Evolutionary conservation across 1,140 invertebrate species (phyloP), one percentile per base, ranked within the genome.

Genomic region (Ganaspis sp.): DNA sequence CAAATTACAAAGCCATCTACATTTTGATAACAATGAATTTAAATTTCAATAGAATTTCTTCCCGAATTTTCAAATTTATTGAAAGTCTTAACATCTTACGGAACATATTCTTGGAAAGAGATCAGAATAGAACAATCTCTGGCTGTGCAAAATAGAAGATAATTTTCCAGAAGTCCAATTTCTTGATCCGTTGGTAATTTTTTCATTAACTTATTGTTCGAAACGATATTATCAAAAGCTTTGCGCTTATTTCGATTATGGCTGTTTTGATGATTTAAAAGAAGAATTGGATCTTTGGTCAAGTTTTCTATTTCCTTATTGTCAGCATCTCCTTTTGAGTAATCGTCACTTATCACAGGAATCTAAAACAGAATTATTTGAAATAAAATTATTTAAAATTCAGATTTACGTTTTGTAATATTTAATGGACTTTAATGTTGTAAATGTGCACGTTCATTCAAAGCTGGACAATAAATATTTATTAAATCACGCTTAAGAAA

Each of bases 51-150:
- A n/a, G n/a, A n/a, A n/a, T n/a, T n/a, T n/a, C n/a, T n/a, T n/a
- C n/a, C n/a, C n/a, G n/a, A n/a, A n/a, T n/a, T n/a, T n/a, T n/a
- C n/a, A n/a, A n/a, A n/a, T n/a, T n/a, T n/a, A n/a, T n/a, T n/a
- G n/a, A n/a, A n/a, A n/a, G n/a, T n/a, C n/a, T n/a, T n/a, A n/a
- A n/a, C n/a, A n/a, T n/a, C 88, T 88, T 85, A 90, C 88, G 54
- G 26, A 69, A 88, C 73, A 34, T 88, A 78, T 86, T 87, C 84
- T 75, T 87, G 89, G 84, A 93, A 92, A 26, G 92, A 85, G 34
- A 93, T 88, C 79, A 93, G 89, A 77, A 93, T 91, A 0, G 93
- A 93, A 77, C 93, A 93, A 84, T 93, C 93, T 78, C 90, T 93
- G 0, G 92, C 92, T 6, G 90, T 92, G 9, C 90, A 87, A 29